phyloP scores from a whole-genome alignment of 2,797 vertebrate species.

The Silurus aristotelis region DNA sequence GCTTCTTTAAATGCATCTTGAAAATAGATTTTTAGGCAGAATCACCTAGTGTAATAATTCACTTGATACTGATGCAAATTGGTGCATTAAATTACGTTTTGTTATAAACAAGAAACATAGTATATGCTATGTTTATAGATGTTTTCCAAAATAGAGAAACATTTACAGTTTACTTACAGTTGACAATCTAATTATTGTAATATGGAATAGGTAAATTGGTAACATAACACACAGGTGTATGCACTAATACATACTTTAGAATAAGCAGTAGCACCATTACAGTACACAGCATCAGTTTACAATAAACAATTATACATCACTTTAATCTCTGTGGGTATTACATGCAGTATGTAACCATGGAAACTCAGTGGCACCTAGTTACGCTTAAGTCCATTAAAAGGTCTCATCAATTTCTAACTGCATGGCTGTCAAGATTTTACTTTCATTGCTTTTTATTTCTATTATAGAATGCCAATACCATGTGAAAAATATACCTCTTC shows the following conservation, averaged over 20 bases:
- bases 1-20: neutral
- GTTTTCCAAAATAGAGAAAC: neutral
- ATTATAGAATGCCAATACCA: neutral
- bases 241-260: neutral
- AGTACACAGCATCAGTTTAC: neutral
- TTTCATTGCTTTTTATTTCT: slow-evolving; percentile 29
- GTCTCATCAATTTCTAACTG: slow-evolving; percentile 47
- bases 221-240: neutral
- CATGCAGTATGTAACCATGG: slow-evolving; percentile 50
- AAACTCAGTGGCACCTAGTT: slow-evolving; percentile 47
- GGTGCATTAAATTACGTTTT: too few species aligned
- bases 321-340: slow-evolving; percentile 23
- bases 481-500: neutral
- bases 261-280: neutral
- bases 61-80: neutral
- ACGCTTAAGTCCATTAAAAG: slow-evolving; percentile 49
- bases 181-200: neutral
- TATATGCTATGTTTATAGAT: neutral
- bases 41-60: neutral
- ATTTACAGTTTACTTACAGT: neutral
- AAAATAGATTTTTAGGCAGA: neutral
- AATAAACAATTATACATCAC: slow-evolving; percentile 15
- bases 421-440: slow-evolving; percentile 5
- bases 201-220: neutral
- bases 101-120: too few species aligned